Evolutionary conservation across 2,888 invertebrate genomes (phyloP), one percentile per base, ranked within the genome.

Genomic region (Tortrix viridana): DNA sequence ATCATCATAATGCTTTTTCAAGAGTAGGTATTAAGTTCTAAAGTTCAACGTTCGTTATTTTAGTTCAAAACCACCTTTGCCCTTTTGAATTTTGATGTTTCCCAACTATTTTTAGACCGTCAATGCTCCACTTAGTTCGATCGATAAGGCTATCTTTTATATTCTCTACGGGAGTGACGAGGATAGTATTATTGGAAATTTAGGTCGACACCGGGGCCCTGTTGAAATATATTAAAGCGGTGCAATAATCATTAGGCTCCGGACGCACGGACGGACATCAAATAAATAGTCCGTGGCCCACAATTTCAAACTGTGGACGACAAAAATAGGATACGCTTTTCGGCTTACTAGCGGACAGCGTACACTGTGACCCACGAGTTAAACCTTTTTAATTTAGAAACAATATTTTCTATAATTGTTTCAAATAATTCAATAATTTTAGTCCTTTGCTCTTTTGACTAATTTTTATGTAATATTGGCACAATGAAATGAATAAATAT

Each of bases 271-370:
- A 32, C 54, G 44, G 60, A 64, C 59, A 67, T 67, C 58, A 67
- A 65, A 65, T 64, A 67, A 68, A 68, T 61, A 65, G 62, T 61
- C 52, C 55, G 46, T 62, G 57, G 54, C 60, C 50, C 53, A 60
- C 55, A 52, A 58, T 62, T 54, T 49, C 58, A 41, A 55, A 61
- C 63, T 46, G 46, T 46, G 41, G 43, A 43, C 37, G 59, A 68
- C 65, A 49, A 56, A 49, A 56, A 58, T 63, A 53, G 58, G 62
- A 63, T 63, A 58, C 47, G 63, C 26, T 57, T 62, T 56, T 50
- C 41, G 52, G 47, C 22, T 60, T 60, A 55, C 54, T 41, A 38
- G 47, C 53, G 57, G 48, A 53, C 47, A 38, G 52, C 58, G 57
- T 32, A 32, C 62, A 62, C 46, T 52, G 62, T 50, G 19, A 7